These are phyloP conservation scores for Zaprionus gabonicus DNA, from an alignment of 1,140 invertebrate genomes.

Conservation along the genomic window DNA sequence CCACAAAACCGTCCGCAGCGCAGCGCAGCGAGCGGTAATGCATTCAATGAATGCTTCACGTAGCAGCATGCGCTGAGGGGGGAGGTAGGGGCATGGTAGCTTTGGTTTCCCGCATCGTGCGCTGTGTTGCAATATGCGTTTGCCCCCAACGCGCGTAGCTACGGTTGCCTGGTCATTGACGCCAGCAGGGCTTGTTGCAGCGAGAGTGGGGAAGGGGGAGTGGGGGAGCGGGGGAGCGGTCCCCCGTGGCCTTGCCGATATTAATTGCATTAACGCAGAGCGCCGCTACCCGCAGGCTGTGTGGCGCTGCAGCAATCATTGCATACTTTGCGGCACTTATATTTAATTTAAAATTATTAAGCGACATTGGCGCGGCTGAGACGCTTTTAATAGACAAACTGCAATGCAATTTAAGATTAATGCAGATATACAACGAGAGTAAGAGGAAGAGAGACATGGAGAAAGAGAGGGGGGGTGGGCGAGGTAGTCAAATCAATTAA, in stretches of 20 bases:
- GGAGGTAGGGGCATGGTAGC: neutral
- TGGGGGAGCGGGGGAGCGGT: neutral
- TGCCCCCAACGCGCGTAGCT: conserved; percentile 18
- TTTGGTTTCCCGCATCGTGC: neutral
- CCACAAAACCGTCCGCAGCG: neutral
- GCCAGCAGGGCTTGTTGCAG: conserved; percentile 1
- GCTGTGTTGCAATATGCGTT: conserved; percentile 7
- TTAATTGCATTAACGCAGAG: conserved; percentile 44
- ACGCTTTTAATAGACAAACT: conserved; percentile 17
- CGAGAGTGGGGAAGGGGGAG: neutral
- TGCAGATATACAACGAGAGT: neutral
- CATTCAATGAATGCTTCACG: conserved; percentile 25
- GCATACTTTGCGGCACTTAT: conserved; percentile 74
- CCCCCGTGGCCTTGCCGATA: conserved; percentile 30
- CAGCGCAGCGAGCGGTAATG: conserved; percentile 16
- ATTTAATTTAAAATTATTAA: conserved; percentile 79
- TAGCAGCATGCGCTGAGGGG: neutral
- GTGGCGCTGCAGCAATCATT: conserved; percentile 66
- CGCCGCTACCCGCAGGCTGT: conserved; percentile 18
- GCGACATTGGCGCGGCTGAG: conserved; percentile 36
- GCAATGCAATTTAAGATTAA: conserved; percentile 35
- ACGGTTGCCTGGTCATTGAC: conserved; percentile 46
- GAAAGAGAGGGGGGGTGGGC: neutral
- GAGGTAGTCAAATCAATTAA: conserved; percentile 73
- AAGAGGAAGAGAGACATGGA: neutral